Conservation (phyloP, 1,140 invertebrate species). For the Mya arenaria region DNA sequence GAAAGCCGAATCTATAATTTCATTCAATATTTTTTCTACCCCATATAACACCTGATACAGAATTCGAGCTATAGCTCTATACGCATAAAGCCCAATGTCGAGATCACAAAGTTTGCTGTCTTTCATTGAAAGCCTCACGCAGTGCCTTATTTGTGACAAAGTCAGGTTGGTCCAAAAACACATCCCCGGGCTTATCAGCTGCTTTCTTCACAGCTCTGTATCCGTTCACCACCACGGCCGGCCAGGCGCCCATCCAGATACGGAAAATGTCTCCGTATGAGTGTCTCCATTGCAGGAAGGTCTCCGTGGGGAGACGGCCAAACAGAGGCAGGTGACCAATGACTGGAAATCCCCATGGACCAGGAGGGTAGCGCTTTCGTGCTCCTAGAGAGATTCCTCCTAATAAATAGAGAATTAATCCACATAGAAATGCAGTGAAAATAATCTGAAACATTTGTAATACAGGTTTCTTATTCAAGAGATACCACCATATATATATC, state of each 20-base stretch:
- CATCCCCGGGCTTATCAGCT: constrained; percentile 3
- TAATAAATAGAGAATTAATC: too few relatives aligned
- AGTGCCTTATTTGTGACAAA: neutral
- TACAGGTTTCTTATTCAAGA: too few relatives aligned
- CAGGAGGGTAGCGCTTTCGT: too few relatives aligned
- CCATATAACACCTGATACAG: constrained; percentile 26
- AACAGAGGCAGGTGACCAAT: too few relatives aligned
- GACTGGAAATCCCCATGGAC: too few relatives aligned
- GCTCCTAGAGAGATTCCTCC: too few relatives aligned
- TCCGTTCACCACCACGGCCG: constrained; percentile 29
- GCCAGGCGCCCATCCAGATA: constrained; percentile 38
- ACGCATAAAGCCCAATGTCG: neutral
- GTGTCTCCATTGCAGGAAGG: too few relatives aligned
- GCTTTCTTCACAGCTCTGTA: constrained; percentile 3
- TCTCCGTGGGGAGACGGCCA: too few relatives aligned
- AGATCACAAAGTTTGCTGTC: neutral
- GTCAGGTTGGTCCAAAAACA: constrained; percentile 5
- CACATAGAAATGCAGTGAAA: too few relatives aligned
- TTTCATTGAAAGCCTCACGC: neutral
- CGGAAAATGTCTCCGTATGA: too few relatives aligned
- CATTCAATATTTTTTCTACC: constrained; percentile 1
- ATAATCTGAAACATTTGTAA: too few relatives aligned
- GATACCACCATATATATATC: too few relatives aligned
- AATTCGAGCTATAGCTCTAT: neutral
- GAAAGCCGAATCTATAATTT: neutral